These are phyloP conservation scores for Balanococcus diminutus DNA, from an alignment of 2,888 invertebrate genomes.

Conservation along the genomic window DNA sequence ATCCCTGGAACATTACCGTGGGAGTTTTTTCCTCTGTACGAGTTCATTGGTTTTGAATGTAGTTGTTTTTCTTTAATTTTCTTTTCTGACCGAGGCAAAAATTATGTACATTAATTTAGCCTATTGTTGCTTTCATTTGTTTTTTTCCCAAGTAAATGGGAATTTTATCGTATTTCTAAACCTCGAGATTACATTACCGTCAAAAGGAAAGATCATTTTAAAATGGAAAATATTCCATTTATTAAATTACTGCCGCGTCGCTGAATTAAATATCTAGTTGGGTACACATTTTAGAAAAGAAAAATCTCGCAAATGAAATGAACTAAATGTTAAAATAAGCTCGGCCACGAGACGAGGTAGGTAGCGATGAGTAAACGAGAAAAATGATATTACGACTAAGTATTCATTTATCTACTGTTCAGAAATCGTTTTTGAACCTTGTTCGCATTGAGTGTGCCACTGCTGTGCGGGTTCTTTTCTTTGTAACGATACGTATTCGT, in stretches of 20 bases:
- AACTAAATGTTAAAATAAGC: constrained; percentile 17
- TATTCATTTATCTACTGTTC: constrained; percentile 17
- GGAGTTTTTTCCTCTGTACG: background rate
- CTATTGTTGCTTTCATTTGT: constrained; percentile 11
- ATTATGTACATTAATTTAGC: constrained; percentile 25
- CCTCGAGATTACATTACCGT: background rate
- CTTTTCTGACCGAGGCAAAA: background rate
- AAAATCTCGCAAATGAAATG: constrained; percentile 18
- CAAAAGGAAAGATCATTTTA: constrained; percentile 20
- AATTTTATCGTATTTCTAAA: background rate
- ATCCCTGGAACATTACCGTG: background rate
- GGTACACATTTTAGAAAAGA: background rate
- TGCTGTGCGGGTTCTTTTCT: constrained; percentile 3
- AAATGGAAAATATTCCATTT: constrained; percentile 19
- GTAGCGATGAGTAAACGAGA: background rate
- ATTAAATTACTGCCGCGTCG: constrained; percentile 20
- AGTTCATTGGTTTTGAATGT: background rate
- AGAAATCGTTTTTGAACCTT: constrained; percentile 1
- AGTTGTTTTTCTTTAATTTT: constrained; percentile 27
- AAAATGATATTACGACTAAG: constrained; percentile 24
- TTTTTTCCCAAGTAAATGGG: background rate
- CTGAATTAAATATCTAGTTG: constrained; percentile 3
- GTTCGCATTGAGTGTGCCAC: background rate
- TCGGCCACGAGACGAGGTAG: background rate
- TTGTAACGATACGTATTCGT: constrained; percentile 4